These are phyloP conservation scores for Arbacia lixula DNA, from an alignment of 53 echinoderm and acorn worm genomes.

Conservation along the genomic window DNA sequence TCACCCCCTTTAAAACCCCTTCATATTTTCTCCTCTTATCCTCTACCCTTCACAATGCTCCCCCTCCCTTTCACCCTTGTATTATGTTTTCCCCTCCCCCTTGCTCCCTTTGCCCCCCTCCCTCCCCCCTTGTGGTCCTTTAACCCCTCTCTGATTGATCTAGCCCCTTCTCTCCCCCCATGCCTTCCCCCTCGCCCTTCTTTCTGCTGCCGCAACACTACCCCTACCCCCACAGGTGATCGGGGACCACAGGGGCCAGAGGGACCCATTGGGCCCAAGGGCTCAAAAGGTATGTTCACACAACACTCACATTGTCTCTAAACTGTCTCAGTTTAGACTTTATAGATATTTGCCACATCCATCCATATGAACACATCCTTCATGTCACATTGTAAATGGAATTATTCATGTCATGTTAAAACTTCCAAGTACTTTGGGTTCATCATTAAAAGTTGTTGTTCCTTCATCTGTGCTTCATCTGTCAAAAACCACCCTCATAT, in stretches of 20 bases:
- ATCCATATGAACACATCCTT: no score
- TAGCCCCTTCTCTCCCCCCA: no score
- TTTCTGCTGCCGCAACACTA: no score
- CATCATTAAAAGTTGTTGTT: not conserved
- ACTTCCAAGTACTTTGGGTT: not conserved
- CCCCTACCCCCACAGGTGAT: no score
- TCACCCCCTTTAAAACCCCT: no score
- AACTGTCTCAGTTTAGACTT: not conserved
- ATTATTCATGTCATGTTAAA: not conserved
- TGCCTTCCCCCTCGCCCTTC: no score
- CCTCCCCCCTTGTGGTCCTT: not conserved
- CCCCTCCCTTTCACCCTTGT: no score
- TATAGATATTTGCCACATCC: not conserved
- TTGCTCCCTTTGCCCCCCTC: not conserved
- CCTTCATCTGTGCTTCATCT: not conserved
- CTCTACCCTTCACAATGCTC: no score
- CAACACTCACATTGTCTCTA: not conserved
- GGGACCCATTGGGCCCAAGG: conserved; percentile 61
- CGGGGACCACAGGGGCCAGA: conserved; percentile 48
- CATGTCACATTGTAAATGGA: not conserved
- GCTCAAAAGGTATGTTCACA: conserved; percentile 22
- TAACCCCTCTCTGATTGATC: no score
- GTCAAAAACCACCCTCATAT: not conserved
- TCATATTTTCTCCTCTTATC: no score
- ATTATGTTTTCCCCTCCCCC: no score